A percentile compares a stretch with the other conserved stretches of the same genome.
These are phyloP conservation scores for Coptodon bakossiorum DNA, from an alignment of 2,113 vertebrate species.

Conservation along the genomic window DNA sequence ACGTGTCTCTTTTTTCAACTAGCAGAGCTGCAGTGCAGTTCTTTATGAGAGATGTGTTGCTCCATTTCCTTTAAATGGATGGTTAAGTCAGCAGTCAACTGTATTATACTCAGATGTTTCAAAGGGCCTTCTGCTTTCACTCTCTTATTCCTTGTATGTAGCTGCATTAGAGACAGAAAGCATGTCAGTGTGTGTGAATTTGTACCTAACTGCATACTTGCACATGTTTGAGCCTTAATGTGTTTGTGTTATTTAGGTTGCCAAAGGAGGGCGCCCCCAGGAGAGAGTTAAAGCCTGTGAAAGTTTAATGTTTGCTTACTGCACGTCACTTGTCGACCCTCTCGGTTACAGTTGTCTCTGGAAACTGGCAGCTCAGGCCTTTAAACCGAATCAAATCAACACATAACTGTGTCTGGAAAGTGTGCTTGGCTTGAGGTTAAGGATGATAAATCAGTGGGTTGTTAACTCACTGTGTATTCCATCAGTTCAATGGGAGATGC, in stretches of 20 bases:
- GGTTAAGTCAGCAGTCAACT: slow-evolving; percentile 32
- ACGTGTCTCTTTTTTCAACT: background rate
- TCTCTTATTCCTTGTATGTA: background rate
- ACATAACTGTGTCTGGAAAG: background rate
- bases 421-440: background rate
- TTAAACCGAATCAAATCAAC: slow-evolving; percentile 3
- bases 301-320: slow-evolving; percentile 67
- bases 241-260: slow-evolving; percentile 17
- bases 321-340: slow-evolving; percentile 27
- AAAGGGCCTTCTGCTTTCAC: slow-evolving; percentile 21
- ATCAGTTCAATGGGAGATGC: background rate
- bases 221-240: background rate
- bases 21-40: background rate
- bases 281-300: slow-evolving; percentile 40
- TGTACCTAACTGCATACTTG: background rate
- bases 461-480: background rate
- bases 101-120: slow-evolving; percentile 20
- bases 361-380: background rate
- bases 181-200: background rate
- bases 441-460: background rate
- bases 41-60: background rate
- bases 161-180: background rate
- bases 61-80: slow-evolving; percentile 35
- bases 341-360: slow-evolving; percentile 27
- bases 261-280: background rate